Conservation (phyloP, 2,113 vertebrate genomes). For the Oplegnathus fasciatus region DNA sequence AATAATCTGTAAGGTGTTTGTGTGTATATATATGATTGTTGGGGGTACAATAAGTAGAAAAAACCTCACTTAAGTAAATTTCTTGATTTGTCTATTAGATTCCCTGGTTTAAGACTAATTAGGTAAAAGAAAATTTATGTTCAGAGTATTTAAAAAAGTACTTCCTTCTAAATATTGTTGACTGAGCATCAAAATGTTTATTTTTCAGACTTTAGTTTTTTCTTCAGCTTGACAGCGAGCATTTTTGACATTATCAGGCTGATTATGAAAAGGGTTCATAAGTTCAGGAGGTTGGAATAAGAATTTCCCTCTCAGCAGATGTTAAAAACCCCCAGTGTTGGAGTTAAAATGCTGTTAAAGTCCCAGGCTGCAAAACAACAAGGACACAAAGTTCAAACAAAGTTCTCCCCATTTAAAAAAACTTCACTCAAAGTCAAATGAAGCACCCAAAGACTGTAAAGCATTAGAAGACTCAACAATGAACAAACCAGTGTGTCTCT, state of each 20-base stretch:
- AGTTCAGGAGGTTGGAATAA: slow-evolving; percentile 52
- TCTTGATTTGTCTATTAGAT: not conserved
- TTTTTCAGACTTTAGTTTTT: too few species aligned
- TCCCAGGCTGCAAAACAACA: slow-evolving; percentile 18
- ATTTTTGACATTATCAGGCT: slow-evolving; percentile 43
- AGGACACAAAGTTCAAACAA: slow-evolving; percentile 55
- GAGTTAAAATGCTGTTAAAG: slow-evolving; percentile 16
- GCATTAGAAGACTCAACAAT: not conserved
- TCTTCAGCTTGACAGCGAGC: slow-evolving; percentile 25
- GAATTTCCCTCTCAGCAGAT: slow-evolving; percentile 43
- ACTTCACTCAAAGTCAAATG: not conserved
- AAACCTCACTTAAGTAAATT: not conserved
- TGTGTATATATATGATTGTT: not conserved
- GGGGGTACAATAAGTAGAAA: not conserved
- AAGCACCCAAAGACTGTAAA: not conserved
- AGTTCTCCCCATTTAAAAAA: slow-evolving; percentile 45
- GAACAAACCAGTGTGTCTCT: not conserved
- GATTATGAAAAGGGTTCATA: slow-evolving; percentile 58
- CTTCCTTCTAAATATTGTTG: not conserved
- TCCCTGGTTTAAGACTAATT: not conserved
- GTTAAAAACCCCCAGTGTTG: slow-evolving; percentile 31
- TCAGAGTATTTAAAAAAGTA: not conserved
- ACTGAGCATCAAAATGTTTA: not conserved
- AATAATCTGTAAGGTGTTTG: not conserved
- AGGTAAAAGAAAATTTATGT: not conserved